Base-by-base conservation (phyloP, 1,140 invertebrate species). In the Sminthurides bifidus region DNA sequence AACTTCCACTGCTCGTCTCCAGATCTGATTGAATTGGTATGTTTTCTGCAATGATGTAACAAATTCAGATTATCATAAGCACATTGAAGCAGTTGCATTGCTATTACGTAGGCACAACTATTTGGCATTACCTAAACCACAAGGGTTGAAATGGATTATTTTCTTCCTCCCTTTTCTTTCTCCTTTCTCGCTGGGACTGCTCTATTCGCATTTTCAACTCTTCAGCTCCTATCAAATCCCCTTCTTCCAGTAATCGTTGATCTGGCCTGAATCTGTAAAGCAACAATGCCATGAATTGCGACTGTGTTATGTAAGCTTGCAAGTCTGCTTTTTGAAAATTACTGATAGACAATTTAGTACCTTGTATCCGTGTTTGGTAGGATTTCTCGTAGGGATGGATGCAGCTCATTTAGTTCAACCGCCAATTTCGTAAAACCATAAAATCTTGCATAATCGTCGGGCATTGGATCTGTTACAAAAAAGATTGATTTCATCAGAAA, bases 391-490 rank as follows among this genome's bases (percentile, higher is more conserved):
- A 76, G 68, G 54, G 83, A 80, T 3, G 77, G 74, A 60, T 82
- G 78, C 23, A 87, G 65, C 68, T 91, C 86, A 72, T 90, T 89
- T 21, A 90, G 72, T 70, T 89, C 84, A 68, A 88, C 85, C 3
- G 87, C 85, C 74, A 89, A 88, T 52, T 82, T 70, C 5, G 85
- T 86, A 71, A 90, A 89, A 1, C 86, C 86, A 71, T 89, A 90
- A 70, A 87, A 89, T 33, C 81, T 65, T 67, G 87, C 81, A 72
- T 81, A 79, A 63, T 89, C 81, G 50, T 84, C 81, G 1, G 86
- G 84, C 78, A 89, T 81, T 5, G 82, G 78, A 43, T 82, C 81
- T 81, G 65, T 1, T 59, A 56, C 35, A 62, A 17, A 35, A 35
- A 30, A 60, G 40, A 65, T 5, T 2, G 26, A n/a, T 30, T n/a